A percentile compares a stretch with the other conserved stretches of the same genome.
Conservation (phyloP, 2,888 invertebrate genomes). For the Nebria salina region DNA sequence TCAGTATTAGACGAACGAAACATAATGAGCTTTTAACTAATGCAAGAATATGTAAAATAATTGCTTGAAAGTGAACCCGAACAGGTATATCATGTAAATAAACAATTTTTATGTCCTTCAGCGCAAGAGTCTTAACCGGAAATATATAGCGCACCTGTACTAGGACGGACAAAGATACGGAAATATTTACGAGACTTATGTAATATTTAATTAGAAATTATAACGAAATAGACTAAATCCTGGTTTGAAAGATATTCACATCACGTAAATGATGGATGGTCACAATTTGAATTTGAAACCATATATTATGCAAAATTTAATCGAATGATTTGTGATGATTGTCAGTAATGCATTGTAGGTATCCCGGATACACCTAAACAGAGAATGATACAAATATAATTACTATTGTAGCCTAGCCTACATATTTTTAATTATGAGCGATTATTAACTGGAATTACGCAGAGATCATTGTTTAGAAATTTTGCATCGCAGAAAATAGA, state of each 20-base stretch:
- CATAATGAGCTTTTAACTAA: too few relatives aligned
- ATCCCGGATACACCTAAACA: not conserved
- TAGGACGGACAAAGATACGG: not conserved
- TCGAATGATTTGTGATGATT: not conserved
- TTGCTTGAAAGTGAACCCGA: too few relatives aligned
- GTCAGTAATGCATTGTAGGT: not conserved
- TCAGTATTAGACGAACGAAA: too few relatives aligned
- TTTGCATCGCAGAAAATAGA: not conserved
- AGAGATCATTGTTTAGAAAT: not conserved
- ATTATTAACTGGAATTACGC: not conserved
- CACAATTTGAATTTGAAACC: not conserved
- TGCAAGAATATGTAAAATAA: too few relatives aligned
- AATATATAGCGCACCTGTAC: not conserved
- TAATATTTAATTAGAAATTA: not conserved
- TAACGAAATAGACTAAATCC: too few relatives aligned
- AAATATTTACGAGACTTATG: not conserved
- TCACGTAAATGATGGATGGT: not conserved
- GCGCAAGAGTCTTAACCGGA: not conserved
- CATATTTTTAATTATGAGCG: not conserved
- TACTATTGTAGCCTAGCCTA: not conserved
- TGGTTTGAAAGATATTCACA: not conserved
- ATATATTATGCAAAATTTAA: not conserved
- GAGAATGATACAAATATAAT: not conserved
- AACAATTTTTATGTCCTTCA: not conserved
- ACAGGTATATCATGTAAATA: not conserved